phyloP scores from a whole-genome alignment of 2,797 vertebrate genomes.

The Triplophysa bombifrons region DNA sequence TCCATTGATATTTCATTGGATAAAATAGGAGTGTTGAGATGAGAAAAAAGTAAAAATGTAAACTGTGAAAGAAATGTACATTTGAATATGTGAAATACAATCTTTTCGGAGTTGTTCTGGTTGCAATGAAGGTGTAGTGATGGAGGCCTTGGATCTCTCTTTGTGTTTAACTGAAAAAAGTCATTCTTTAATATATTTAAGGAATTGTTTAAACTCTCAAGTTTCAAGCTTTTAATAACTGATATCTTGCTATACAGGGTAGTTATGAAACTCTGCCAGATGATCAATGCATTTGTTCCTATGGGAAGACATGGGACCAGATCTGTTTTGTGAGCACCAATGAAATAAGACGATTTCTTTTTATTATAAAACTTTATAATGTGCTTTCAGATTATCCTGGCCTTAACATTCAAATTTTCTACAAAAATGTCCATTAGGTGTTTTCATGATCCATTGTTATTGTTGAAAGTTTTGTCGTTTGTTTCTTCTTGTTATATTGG shows the following conservation, averaged over 20 bases:
- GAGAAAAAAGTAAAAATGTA: too few species aligned
- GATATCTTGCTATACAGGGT: neutral
- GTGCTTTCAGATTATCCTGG: too few species aligned
- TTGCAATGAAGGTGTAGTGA: too few species aligned
- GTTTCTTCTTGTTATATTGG: neutral
- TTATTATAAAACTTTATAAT: too few species aligned
- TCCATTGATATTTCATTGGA: too few species aligned
- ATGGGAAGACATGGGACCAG: neutral
- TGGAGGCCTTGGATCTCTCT: too few species aligned
- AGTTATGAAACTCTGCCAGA: neutral
- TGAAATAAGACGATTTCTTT: neutral
- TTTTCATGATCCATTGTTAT: neutral
- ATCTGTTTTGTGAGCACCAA: neutral
- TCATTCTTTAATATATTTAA: neutral
- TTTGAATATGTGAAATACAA: too few species aligned
- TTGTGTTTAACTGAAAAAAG: too few species aligned
- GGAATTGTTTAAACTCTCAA: neutral
- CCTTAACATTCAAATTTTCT: neutral
- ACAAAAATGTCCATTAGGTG: neutral
- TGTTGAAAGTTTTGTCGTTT: neutral
- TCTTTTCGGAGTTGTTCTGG: too few species aligned
- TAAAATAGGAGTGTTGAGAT: too few species aligned
- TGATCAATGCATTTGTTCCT: constrained; percentile 7
- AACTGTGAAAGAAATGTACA: too few species aligned
- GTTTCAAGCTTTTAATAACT: too few species aligned